Base-by-base conservation (phyloP, 2,888 invertebrate genomes). In the Netelia inedita region DNA sequence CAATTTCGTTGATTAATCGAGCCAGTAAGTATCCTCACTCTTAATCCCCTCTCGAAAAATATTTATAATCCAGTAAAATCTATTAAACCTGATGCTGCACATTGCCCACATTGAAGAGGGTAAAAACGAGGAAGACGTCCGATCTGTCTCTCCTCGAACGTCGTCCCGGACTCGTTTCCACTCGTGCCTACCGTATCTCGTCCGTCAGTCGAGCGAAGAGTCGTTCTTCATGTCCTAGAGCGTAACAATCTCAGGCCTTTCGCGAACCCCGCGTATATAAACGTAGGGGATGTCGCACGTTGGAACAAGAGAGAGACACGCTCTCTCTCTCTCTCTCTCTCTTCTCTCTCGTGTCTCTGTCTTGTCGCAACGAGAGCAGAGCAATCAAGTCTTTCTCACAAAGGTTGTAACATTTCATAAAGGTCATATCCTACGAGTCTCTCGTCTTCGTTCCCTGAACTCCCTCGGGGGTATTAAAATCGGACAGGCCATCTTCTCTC, bases 401-500 rank as follows among this genome's bases (percentile, higher is more conserved):
- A 88, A 91, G 91, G 90, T 89, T 90, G 89, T 89, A 92, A 85
- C 91, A 91, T 92, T 91, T 92, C 88, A 91, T 90, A 92, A 92
- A 92, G 92, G 92, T 92, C 91, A 90, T 86, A 90, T 88, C 79
- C 84, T 82, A 57, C 82, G 83, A 83, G 66, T 84, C 81, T 86
- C 83, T 79, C 69, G 74, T 79, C 81, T 71, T 65, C 68, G 73
- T 80, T 83, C 74, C 82, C 61, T 73, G 23, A 63, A 72, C 57
- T 88, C 89, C 88, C 91, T 87, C 84, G 87, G 90, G 91, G 88
- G 88, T 90, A 90, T 90, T 90, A 90, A 92, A 92, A 92, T 91
- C 90, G 90, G 79, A 53, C 57, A 55, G 16, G 71, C 28, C 23
- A 8, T 35, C 76, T 68, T 68, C 66, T 28, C 68, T 23, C 59